Conservation (phyloP, 2,113 vertebrate species). For the Leptosomus discolor region DNA sequence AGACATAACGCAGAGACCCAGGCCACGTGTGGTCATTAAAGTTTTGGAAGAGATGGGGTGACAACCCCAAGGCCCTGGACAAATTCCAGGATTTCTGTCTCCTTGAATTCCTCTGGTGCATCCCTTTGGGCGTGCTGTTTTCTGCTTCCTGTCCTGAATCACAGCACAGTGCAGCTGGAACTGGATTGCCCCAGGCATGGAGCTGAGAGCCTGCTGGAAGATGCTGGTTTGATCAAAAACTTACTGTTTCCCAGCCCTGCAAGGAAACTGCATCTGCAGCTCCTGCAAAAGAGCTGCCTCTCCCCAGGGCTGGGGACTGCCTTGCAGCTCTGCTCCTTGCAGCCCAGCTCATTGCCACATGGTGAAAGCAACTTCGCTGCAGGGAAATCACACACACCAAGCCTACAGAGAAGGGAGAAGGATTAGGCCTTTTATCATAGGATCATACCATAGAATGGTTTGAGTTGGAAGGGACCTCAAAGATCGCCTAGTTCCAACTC, state of each 20-base stretch:
- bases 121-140: background rate
- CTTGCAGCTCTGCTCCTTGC: background rate
- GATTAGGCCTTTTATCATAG: background rate
- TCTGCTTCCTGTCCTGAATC: background rate
- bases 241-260: background rate
- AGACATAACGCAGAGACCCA: rapidly evolving
- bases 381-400: background rate
- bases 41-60: background rate
- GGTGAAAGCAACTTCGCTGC: background rate
- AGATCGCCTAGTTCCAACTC: too few relatives aligned
- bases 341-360: background rate
- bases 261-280: background rate
- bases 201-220: background rate
- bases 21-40: rapidly evolving
- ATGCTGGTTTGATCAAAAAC: background rate
- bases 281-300: background rate
- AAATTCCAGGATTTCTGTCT: background rate
- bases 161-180: background rate
- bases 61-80: background rate
- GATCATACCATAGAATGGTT: too few relatives aligned
- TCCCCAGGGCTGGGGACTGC: background rate
- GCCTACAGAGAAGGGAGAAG: background rate
- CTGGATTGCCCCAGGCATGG: rapidly evolving
- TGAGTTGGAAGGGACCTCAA: too few relatives aligned
- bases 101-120: background rate